Base-by-base conservation (phyloP, 2,888 invertebrate genomes). In the Pteria penguin region DNA sequence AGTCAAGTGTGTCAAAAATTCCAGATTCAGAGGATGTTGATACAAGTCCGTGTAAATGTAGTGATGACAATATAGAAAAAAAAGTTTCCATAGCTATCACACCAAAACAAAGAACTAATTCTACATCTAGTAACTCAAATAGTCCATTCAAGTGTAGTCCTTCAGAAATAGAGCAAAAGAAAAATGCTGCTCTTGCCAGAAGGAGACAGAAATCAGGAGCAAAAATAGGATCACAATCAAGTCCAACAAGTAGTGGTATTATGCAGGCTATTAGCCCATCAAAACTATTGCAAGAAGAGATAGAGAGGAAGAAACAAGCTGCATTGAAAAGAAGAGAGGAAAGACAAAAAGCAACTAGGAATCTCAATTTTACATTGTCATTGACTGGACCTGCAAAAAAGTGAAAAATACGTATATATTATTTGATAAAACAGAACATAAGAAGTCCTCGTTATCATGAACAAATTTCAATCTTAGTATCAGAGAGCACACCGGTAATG, bases 281-380 rank as follows among this genome's bases (percentile, higher is more conserved):
- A 18, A 73, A 54, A 58, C 24, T 57, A 60, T 18, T 61, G 1
- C 66, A 55, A 29, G 58, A 61, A 2, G 75, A 67, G 33, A 76
- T 76, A 52, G 75, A 76, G 67, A 71, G 61, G 27, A 76, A 71
- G 33, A 76, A 72, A 32, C 72, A 68, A 45, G 58, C 61, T 24
- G 76, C 76, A 5, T 36, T 76, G 24, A 72, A 76, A 45, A 72
- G 66, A 45, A 45, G 76, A 26, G 62, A 63, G 2, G 63, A 72
- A 54, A 66, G 60, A 61, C 36, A 66, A 32, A 70, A 61, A 33
- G 52, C 67, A 18, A 45, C 45, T 45, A 45, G 45, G 18, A 45
- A 45, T 45, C 45, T 45, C 11, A 45, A 8, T 0, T 45, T 18
- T 14, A 45, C 11, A 14, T 45, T 45, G 45, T 45, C 45, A 45